Percentiles rank a stretch among this genome's conserved stretches.
These are phyloP conservation scores for Protula sp. DNA, from an alignment of 2,888 invertebrate genomes.

Conservation along the genomic window DNA sequence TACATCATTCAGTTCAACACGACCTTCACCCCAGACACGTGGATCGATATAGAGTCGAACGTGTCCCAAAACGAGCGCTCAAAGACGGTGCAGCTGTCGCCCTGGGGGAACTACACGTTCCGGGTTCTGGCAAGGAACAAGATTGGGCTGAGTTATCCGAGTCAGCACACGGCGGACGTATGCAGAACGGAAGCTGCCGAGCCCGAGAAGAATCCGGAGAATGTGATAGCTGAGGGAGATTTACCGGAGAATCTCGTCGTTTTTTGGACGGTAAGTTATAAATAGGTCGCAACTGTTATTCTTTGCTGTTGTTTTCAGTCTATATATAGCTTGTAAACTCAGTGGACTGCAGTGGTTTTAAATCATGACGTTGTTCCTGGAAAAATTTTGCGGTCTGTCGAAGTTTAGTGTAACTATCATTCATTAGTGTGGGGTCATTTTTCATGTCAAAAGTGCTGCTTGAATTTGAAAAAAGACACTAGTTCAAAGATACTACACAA, in stretches of 20 bases:
- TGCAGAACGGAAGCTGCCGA: slow-evolving; percentile 38
- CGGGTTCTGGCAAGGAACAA: slow-evolving; percentile 50
- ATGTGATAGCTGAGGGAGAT: slow-evolving; percentile 47
- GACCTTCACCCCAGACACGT: slow-evolving; percentile 83
- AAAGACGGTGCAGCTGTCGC: slow-evolving; percentile 33
- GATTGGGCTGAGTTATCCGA: slow-evolving; percentile 49
- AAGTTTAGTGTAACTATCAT: too few relatives aligned
- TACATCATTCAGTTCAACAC: slow-evolving; percentile 91
- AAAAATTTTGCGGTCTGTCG: too few relatives aligned
- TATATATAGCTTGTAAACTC: too few relatives aligned
- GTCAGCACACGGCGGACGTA: slow-evolving; percentile 32
- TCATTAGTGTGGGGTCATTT: too few relatives aligned
- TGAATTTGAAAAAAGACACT: too few relatives aligned
- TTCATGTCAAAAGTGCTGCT: too few relatives aligned
- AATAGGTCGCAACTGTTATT: too few relatives aligned
- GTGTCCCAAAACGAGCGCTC: slow-evolving; percentile 31
- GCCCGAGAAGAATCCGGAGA: slow-evolving; percentile 44
- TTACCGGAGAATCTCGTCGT: slow-evolving; percentile 38
- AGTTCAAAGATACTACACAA: too few relatives aligned
- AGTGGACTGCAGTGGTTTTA: too few relatives aligned
- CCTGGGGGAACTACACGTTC: slow-evolving; percentile 50
- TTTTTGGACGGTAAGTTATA: slow-evolving; percentile 49
- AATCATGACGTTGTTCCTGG: neutral
- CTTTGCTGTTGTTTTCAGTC: too few relatives aligned
- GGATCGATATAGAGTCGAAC: slow-evolving; percentile 71